These are phyloP conservation scores for Hesperia comma DNA, from an alignment of 2,888 invertebrate species.

Conservation along the genomic window DNA sequence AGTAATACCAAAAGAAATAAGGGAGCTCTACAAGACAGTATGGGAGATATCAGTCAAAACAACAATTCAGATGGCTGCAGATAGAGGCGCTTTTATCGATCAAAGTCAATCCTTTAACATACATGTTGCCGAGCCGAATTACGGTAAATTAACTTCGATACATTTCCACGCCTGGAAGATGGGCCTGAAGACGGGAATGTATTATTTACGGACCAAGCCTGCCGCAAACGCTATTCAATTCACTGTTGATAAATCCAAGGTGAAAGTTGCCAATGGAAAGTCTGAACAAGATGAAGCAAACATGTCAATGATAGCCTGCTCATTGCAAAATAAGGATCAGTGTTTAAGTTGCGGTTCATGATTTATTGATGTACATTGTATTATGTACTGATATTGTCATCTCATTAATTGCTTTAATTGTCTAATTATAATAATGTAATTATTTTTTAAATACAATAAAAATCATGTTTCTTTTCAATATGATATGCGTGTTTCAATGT, in stretches of 20 bases:
- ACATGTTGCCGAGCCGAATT: constrained; percentile 97
- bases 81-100: constrained; percentile 98
- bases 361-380: constrained; percentile 1
- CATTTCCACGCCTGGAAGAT: constrained; percentile 99
- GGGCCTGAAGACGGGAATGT: constrained; percentile 99
- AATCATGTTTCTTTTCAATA: constrained; percentile 2
- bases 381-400: neutral
- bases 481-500: too few relatives aligned
- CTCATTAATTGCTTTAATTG: neutral
- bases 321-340: constrained; percentile 93
- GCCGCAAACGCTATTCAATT: constrained; percentile 98
- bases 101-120: constrained; percentile 99
- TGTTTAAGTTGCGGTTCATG: constrained; percentile 94
- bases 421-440: neutral
- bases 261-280: constrained; percentile 56
- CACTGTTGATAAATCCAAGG: constrained; percentile 93
- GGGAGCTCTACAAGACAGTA: constrained; percentile 96
- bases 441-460: neutral
- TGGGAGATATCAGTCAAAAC: constrained; percentile 98
- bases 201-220: constrained; percentile 97
- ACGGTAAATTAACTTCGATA: constrained; percentile 97
- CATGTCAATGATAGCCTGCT: constrained; percentile 92
- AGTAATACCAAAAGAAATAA: constrained; percentile 92
- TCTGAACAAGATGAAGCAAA: constrained; percentile 72
- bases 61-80: constrained; percentile 98